phyloP scores from a whole-genome alignment of 2,113 vertebrate species.

The Heteronetta atricapilla region DNA sequence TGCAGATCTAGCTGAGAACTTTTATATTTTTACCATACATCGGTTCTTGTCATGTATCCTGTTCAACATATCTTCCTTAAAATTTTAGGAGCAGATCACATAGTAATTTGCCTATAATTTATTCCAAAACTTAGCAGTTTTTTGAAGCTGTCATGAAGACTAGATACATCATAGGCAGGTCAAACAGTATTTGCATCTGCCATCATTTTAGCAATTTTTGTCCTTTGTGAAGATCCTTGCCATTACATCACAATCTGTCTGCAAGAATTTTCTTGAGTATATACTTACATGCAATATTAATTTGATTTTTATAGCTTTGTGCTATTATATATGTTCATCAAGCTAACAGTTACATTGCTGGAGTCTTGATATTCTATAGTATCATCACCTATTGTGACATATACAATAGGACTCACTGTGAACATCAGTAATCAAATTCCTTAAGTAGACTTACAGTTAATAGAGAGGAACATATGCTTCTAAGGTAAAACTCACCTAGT shows the following conservation, averaged over 20 bases:
- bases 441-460: neutral
- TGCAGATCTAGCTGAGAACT: neutral
- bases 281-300: neutral
- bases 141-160: neutral
- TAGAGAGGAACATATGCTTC: neutral
- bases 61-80: neutral
- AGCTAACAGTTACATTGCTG: neutral
- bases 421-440: neutral
- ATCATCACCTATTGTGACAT: neutral
- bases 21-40: neutral
- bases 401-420: neutral
- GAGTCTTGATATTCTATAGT: neutral
- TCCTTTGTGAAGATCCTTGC: neutral
- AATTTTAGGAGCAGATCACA: neutral
- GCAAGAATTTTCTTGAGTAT: neutral
- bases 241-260: neutral
- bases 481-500: neutral
- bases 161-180: neutral
- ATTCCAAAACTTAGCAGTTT: neutral
- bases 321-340: neutral
- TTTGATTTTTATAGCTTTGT: neutral
- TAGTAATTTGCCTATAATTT: neutral
- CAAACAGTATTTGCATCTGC: neutral
- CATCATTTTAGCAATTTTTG: neutral
- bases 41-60: neutral